A percentile compares a stretch with the other conserved stretches of the same genome.
Evolutionary conservation across 92 coral and sea anemone genomes (phyloP).

Genomic region (Zoanthus sociatus): DNA sequence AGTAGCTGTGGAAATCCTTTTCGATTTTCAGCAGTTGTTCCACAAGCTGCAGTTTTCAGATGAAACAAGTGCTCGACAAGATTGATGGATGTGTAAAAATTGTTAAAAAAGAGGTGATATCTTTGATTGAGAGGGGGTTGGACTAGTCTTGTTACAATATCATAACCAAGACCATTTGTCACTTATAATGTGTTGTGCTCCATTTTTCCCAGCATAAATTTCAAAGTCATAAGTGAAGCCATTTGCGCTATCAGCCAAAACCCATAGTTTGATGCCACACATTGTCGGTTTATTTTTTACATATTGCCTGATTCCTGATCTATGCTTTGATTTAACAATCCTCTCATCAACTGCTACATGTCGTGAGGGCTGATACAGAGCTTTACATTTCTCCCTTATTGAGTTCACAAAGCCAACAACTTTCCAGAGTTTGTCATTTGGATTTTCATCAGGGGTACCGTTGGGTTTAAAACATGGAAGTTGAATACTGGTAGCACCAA

Average conservation of each 20-base stretch:
- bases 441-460: constrained; percentile 31
- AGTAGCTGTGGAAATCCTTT: background rate
- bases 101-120: constrained; percentile 67
- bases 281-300: constrained; percentile 62
- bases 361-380: constrained; percentile 67
- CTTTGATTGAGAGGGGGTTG: constrained; percentile 59
- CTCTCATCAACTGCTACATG: constrained; percentile 69
- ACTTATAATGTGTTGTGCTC: constrained; percentile 47
- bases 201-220: constrained; percentile 62
- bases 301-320: constrained; percentile 68
- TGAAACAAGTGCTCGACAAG: constrained; percentile 22
- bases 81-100: constrained; percentile 27
- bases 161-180: constrained; percentile 74
- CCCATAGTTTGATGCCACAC: constrained; percentile 66
- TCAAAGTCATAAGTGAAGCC: constrained; percentile 71
- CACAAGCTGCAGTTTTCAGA: constrained; percentile 17
- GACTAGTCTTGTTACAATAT: constrained; percentile 65
- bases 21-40: constrained; percentile 9
- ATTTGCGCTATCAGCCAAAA: constrained; percentile 61
- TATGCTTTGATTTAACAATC: constrained; percentile 72
- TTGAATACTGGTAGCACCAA: no score
- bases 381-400: constrained; percentile 57
- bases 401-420: constrained; percentile 48
- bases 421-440: constrained; percentile 61
- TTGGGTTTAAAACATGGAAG: no score